Evolutionary conservation across 2,797 vertebrate genomes (phyloP), one percentile per base, ranked within the genome.

Genomic region (Varecia variegata): DNA sequence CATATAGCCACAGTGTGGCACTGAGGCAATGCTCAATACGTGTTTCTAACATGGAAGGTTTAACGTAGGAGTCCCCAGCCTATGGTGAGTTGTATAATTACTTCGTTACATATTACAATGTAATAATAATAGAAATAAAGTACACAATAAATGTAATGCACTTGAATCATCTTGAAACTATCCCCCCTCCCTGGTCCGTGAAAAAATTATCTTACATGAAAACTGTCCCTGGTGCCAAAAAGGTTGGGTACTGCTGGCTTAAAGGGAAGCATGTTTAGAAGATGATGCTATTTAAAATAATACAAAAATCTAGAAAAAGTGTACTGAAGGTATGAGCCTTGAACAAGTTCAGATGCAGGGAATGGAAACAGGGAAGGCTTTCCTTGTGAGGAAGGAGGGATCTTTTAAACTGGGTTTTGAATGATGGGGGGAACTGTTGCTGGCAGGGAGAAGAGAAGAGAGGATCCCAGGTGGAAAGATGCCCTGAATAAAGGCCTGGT

Each of bases 371-470:
- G 13, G 50, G 38, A 60, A 94, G 56, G 32, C 35, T 93, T 70
- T 85, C 17, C 15, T 40, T 14, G 47, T 5, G 60, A 87, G 23
- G 67, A 89, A 93, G 10, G 50, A 50, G 18, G 30, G 14, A 40
- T 68, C 12, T 88, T 82, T 84, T 71, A 88, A 54, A 79, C 30
- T 40, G 79, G 68, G 7, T 65, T 93, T 77, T 96, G 79, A 93
- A 88, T 95, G n/a, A 86, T 10, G 10, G 0, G 10, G 58, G 56
- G 12, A 71, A 60, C 32, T 87, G 12, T 87, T 93, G 52, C 27
- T 90, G 62, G n/a, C 3, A 80, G 50, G 58, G 40, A 94, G 52
- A 73, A 87, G 45, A 25, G 35, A 77, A 84, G 71, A 90, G 47
- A 88, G 30, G 27, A 82, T 35, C 6, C 60, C 13, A 45, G 40